A percentile compares a stretch with the other conserved stretches of the same genome.
These are phyloP conservation scores for Ceyx cyanopectus DNA, from an alignment of 2,113 vertebrate species.

Conservation along the genomic window DNA sequence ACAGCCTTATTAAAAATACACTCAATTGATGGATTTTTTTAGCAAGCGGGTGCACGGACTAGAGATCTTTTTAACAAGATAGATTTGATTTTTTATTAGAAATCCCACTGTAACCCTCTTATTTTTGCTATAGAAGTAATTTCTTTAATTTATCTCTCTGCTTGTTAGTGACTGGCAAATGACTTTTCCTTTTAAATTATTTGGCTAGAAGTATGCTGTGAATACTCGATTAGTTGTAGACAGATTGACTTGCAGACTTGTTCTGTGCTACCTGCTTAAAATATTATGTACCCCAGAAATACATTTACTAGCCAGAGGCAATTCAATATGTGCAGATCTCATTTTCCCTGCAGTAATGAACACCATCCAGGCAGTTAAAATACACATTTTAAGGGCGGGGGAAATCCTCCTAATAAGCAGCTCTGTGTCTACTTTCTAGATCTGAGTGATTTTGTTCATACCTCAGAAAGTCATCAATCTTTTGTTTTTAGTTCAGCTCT, in stretches of 20 bases:
- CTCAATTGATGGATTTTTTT: neutral
- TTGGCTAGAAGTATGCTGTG: neutral
- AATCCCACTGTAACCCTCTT: neutral
- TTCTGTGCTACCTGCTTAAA: conserved; percentile 58
- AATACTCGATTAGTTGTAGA: conserved; percentile 54
- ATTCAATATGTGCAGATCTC: conserved; percentile 44
- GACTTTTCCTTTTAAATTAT: conserved; percentile 30
- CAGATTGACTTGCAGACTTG: conserved; percentile 42
- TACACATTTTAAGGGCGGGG: conserved; percentile 2
- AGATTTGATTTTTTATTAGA: neutral
- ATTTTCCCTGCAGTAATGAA: conserved; percentile 37
- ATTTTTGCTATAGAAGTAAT: neutral
- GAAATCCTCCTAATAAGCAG: conserved; percentile 27
- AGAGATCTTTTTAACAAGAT: neutral
- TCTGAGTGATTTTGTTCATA: conserved; percentile 25
- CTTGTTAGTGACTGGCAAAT: neutral
- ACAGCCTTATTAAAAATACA: neutral
- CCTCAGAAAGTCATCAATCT: conserved; percentile 17
- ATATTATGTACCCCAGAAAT: conserved; percentile 47
- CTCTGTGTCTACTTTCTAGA: neutral
- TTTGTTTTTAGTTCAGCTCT: conserved; percentile 38
- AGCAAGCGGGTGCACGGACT: neutral
- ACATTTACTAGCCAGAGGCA: conserved; percentile 62
- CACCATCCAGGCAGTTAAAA: conserved; percentile 27
- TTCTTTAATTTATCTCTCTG: neutral